Conservation (phyloP, 2,797 vertebrate genomes). For the Oreochromis mossambicus region DNA sequence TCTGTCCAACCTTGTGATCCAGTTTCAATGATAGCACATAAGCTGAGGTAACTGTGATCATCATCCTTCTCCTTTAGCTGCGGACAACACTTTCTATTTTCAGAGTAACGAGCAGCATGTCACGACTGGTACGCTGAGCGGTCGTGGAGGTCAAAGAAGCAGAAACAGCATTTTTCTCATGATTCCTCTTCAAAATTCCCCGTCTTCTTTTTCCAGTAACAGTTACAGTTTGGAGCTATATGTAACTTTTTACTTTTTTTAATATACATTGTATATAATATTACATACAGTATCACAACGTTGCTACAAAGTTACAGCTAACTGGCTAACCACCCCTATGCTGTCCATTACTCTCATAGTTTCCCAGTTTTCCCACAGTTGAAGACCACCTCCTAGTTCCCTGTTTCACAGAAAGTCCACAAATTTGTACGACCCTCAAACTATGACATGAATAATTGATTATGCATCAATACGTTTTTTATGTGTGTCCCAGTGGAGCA, state of each 20-base stretch:
- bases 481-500: neutral
- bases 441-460: neutral
- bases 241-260: neutral
- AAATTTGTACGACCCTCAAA: neutral
- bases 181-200: neutral
- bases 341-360: neutral
- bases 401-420: accelerated
- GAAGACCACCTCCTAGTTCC: neutral
- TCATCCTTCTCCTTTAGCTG: neutral
- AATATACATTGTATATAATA: neutral
- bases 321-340: neutral
- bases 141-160: neutral
- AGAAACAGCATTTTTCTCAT: neutral
- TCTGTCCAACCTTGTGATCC: neutral
- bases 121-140: neutral
- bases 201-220: neutral
- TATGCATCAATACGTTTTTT: neutral
- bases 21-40: neutral
- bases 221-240: accelerated
- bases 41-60: neutral
- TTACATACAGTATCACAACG: accelerated
- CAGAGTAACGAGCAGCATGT: neutral
- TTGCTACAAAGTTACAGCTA: neutral
- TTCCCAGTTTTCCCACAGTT: neutral
- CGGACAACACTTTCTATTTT: neutral